Base-by-base conservation (phyloP, 2,888 invertebrate genomes). In the Emesis furor region DNA sequence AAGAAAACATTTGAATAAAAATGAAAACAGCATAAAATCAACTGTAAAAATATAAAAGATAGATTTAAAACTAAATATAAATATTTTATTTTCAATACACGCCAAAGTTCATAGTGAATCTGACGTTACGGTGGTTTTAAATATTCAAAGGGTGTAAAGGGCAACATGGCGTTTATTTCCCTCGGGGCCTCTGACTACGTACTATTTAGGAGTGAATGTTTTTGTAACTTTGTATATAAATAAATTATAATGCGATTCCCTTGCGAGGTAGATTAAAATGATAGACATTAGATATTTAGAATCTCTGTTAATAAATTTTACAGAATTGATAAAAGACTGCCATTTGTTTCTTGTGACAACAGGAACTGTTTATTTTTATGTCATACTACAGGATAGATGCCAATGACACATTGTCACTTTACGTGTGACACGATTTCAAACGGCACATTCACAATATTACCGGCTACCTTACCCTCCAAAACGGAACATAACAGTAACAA, bases 61-160 rank as follows among this genome's bases (percentile, higher is more conserved):
- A 10, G 32, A 35, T 32, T 35, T 14, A n/a, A 32, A 67, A 35
- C 32, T 32, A 67, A 67, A 14, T 35, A 67, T n/a, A 67, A 67
- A 67, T 67, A 67, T 67, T 86, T 86, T 86, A 85, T 89, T 89
- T 90, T 89, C 83, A 82, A 79, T 73, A 46, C 35, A 88, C 77
- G 73, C 62, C 73, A 71, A 73, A 87, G 86, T 85, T 87, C 86
- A 79, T 81, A 80, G 91, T 92, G 91, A 92, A 92, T 91, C 91
- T 91, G 91, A 91, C 92, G 90, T 87, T 75, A 86, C 85, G 81
- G 89, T 91, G 91, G 92, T 89, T 94, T 96, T 94, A 96, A 96
- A 96, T 96, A 96, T 96, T 96, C 95, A 96, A 93, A 93, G 95
- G 94, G 96, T 95, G 93, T 95, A 96, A 96, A 96, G 96, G 96